Evolutionary conservation across 2,113 vertebrate genomes (phyloP).

Genomic region (Melozone crissalis): DNA sequence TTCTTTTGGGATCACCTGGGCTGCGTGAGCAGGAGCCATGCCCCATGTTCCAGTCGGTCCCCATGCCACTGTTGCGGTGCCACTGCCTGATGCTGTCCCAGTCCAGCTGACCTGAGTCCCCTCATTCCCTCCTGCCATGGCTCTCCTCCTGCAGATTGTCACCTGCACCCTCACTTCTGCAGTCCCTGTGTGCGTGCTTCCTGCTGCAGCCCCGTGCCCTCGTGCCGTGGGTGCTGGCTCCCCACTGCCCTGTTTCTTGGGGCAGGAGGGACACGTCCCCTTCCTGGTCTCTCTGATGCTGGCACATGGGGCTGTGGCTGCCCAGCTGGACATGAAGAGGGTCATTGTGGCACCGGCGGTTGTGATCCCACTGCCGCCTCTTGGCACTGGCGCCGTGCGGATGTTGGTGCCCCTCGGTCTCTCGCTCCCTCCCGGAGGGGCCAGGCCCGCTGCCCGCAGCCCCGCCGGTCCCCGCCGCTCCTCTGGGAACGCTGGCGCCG

Average conservation of each 20-base stretch:
- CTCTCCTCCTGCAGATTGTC: too few species aligned
- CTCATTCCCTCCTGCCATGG: too few species aligned
- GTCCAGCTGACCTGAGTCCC: not conserved
- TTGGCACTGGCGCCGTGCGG: not conserved
- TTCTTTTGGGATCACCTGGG: not conserved
- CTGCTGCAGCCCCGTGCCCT: not conserved
- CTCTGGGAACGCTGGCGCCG: not conserved
- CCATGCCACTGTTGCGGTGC: rapidly evolving
- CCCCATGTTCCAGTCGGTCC: rapidly evolving
- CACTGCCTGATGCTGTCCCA: not conserved
- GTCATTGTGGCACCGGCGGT: not conserved
- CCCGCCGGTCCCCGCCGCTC: not conserved
- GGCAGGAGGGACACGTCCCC: not conserved
- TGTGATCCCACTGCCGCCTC: not conserved
- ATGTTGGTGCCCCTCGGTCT: not conserved
- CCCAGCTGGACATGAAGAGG: too few species aligned
- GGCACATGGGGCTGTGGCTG: not conserved
- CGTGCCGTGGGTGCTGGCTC: rapidly evolving
- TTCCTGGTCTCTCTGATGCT: not conserved
- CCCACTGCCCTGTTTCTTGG: not conserved
- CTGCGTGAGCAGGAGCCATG: not conserved
- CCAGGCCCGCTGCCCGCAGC: not conserved
- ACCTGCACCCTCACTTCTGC: not conserved
- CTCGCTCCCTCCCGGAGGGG: not conserved
- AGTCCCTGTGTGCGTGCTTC: rapidly evolving